Evolutionary conservation across 2,888 invertebrate genomes (phyloP).

Genomic region (Rhopalosiphum nymphaeae): DNA sequence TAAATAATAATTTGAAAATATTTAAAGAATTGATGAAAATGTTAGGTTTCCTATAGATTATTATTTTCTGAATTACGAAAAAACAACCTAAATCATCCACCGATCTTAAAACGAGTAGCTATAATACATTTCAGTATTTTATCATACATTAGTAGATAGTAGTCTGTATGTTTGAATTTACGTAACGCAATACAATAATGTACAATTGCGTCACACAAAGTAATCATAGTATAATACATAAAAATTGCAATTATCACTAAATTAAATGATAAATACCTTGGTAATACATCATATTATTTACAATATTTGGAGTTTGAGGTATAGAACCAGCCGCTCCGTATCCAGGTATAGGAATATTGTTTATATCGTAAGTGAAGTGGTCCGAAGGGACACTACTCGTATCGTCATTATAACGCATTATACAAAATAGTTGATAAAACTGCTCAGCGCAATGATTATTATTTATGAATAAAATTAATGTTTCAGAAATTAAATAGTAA

Average conservation of each 20-base stretch:
- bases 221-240: background rate
- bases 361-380: background rate
- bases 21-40: background rate
- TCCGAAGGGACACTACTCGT: background rate
- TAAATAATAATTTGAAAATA: background rate
- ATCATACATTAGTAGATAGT: background rate
- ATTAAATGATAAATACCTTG: slow-evolving; percentile 51
- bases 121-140: too few species aligned
- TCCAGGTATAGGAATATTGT: background rate
- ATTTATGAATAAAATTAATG: background rate
- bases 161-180: background rate
- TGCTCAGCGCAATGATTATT: background rate
- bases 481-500: background rate
- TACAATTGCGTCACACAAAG: background rate
- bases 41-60: background rate
- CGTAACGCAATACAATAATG: background rate
- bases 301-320: slow-evolving; percentile 15
- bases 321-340: background rate
- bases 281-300: slow-evolving; percentile 50
- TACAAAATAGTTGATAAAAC: background rate
- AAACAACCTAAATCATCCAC: background rate
- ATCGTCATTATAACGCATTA: slow-evolving; percentile 39
- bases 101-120: background rate
- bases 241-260: background rate
- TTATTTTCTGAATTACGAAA: background rate